Percentiles rank a stretch among this genome's conserved stretches.
phyloP scores from a whole-genome alignment of 2,113 vertebrate genomes.

The Helogale parvula region DNA sequence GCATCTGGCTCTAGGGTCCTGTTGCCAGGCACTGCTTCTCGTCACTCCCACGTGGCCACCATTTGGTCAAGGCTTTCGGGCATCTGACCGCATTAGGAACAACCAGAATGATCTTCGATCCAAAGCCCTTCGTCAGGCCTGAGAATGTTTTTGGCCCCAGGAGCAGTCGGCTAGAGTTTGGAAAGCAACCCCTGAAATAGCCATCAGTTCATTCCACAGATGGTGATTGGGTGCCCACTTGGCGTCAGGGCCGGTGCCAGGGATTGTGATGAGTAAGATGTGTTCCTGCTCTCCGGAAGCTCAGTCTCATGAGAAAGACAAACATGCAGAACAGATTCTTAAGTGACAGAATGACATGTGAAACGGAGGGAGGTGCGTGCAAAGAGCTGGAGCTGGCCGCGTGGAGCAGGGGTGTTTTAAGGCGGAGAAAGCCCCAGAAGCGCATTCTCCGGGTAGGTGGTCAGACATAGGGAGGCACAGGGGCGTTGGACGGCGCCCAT shows the following conservation, averaged over 20 bases:
- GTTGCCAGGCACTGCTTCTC: background rate
- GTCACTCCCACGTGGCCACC: background rate
- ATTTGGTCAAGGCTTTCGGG: background rate
- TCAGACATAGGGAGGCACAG: background rate
- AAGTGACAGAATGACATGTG: background rate
- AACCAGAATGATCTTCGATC: background rate
- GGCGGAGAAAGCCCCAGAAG: background rate
- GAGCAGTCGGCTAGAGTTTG: background rate
- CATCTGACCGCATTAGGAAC: background rate
- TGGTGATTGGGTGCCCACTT: background rate
- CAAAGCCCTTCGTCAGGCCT: background rate
- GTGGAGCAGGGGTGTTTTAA: fast-evolving
- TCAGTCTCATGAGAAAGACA: background rate
- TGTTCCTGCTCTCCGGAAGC: background rate
- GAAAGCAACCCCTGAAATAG: background rate
- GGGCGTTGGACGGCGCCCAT: fast-evolving
- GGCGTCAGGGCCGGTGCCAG: background rate
- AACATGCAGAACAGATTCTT: background rate
- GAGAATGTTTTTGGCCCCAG: background rate
- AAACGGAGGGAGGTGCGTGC: background rate
- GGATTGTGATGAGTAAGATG: background rate
- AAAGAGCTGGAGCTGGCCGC: background rate
- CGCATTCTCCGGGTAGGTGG: background rate
- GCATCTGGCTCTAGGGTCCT: background rate
- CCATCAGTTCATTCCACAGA: background rate